A percentile compares a stretch with the other conserved stretches of the same genome.
Conservation (phyloP, 2,888 invertebrate species). For the Hymenopus coronatus region DNA sequence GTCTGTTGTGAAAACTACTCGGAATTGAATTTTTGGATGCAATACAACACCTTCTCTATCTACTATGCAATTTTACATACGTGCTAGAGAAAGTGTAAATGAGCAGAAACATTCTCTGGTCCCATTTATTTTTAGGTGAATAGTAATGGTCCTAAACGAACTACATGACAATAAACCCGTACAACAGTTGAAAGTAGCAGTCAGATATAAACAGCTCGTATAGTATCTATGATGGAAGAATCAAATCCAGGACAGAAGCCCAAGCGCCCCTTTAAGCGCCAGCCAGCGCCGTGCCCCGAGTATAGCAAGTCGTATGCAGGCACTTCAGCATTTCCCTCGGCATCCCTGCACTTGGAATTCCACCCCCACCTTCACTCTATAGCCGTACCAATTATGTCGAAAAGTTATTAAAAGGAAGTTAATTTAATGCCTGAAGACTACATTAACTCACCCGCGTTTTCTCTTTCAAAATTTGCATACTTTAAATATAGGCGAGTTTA, state of each 20-base stretch:
- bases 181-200: no score
- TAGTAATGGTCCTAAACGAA: no score
- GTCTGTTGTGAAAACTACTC: no score
- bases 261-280: neutral
- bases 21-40: no score
- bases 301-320: neutral
- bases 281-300: neutral
- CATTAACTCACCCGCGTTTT: slow-evolving; percentile 24
- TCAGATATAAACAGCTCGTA: no score
- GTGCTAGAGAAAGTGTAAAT: no score
- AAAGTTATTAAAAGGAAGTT: slow-evolving; percentile 30
- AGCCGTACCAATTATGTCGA: slow-evolving; percentile 21
- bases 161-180: no score
- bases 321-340: neutral
- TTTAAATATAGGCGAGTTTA: slow-evolving; percentile 26
- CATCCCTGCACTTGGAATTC: neutral
- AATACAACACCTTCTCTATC: no score
- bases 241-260: neutral
- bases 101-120: no score
- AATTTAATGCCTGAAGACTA: slow-evolving; percentile 29
- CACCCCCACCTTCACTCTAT: neutral
- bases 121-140: no score
- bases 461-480: slow-evolving; percentile 31
- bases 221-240: no score
- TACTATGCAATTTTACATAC: no score